A percentile compares a stretch with the other conserved stretches of the same genome.
phyloP scores from a whole-genome alignment of 1,140 invertebrate species.

The Tetramorium simillimum region DNA sequence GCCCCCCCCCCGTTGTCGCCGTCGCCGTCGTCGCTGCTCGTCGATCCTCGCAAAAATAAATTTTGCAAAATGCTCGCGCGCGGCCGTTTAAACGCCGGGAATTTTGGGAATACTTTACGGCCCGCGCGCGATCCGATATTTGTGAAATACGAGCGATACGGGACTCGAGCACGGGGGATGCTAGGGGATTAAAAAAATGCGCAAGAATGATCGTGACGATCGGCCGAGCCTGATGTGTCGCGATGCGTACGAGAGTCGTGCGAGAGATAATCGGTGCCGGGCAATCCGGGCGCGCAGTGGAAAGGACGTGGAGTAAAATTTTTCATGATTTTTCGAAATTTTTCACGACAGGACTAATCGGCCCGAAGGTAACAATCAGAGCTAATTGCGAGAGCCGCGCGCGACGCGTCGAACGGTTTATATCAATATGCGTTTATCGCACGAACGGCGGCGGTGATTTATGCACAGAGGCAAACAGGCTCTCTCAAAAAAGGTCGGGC shows the following conservation, averaged over 20 bases:
- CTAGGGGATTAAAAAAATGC: slow-evolving; percentile 42
- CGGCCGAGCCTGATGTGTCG: slow-evolving; percentile 38
- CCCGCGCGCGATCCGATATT: slow-evolving; percentile 70
- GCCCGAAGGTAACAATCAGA: slow-evolving; percentile 33
- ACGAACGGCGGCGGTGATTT: slow-evolving; percentile 63
- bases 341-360: slow-evolving; percentile 1
- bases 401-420: slow-evolving; percentile 30
- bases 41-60: slow-evolving; percentile 63
- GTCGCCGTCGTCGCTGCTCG: neutral
- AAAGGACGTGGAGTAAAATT: neutral
- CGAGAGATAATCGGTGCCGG: neutral
- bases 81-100: slow-evolving; percentile 56
- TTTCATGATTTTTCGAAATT: neutral
- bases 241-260: neutral
- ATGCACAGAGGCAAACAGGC: slow-evolving; percentile 57
- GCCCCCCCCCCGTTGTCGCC: neutral
- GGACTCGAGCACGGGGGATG: neutral
- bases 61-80: slow-evolving; percentile 58
- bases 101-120: slow-evolving; percentile 69
- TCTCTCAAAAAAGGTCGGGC: slow-evolving; percentile 61
- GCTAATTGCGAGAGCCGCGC: slow-evolving; percentile 48
- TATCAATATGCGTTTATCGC: slow-evolving; percentile 65
- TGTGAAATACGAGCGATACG: slow-evolving; percentile 71
- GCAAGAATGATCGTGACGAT: slow-evolving; percentile 28
- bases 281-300: neutral